Conservation (phyloP, 2,797 vertebrate genomes). For the Ispidina picta region DNA sequence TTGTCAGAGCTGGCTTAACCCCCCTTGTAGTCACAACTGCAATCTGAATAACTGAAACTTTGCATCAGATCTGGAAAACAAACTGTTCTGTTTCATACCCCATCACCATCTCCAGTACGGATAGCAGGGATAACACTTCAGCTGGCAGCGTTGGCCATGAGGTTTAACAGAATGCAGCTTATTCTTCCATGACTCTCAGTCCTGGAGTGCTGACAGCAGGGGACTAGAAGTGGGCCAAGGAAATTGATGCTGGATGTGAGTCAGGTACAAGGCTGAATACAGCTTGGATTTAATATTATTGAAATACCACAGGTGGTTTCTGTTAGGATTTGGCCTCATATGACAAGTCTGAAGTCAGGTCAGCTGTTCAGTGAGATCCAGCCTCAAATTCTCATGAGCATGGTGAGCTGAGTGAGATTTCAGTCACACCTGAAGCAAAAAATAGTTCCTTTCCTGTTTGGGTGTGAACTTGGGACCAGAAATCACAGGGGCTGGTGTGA, state of each 20-base stretch:
- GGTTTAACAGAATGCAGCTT: conserved; percentile 55
- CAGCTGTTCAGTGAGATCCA: conserved; percentile 52
- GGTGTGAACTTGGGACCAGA: conserved; percentile 39
- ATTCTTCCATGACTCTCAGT: conserved; percentile 60
- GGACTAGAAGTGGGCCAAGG: conserved; percentile 47
- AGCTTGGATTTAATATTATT: conserved; percentile 58
- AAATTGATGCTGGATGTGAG: conserved; percentile 51
- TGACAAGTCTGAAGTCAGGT: conserved; percentile 49
- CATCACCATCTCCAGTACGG: background rate
- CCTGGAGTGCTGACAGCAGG: conserved; percentile 65
- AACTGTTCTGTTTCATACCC: conserved; percentile 15
- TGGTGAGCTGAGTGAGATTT: conserved; percentile 50
- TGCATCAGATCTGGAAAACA: conserved; percentile 56
- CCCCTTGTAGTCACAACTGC: background rate
- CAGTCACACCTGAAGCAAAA: conserved; percentile 60
- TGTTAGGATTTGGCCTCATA: conserved; percentile 58
- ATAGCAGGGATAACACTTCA: conserved; percentile 52
- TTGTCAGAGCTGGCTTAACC: conserved; percentile 36
- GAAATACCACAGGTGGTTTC: conserved; percentile 70
- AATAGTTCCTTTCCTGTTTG: conserved; percentile 60
- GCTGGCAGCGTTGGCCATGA: conserved; percentile 29
- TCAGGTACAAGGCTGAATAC: conserved; percentile 64
- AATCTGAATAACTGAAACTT: conserved; percentile 34
- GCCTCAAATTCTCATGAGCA: conserved; percentile 44
- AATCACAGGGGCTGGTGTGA: conserved; percentile 14